Conservation (phyloP, 2,797 vertebrate species). For the Buceros bicornis region DNA sequence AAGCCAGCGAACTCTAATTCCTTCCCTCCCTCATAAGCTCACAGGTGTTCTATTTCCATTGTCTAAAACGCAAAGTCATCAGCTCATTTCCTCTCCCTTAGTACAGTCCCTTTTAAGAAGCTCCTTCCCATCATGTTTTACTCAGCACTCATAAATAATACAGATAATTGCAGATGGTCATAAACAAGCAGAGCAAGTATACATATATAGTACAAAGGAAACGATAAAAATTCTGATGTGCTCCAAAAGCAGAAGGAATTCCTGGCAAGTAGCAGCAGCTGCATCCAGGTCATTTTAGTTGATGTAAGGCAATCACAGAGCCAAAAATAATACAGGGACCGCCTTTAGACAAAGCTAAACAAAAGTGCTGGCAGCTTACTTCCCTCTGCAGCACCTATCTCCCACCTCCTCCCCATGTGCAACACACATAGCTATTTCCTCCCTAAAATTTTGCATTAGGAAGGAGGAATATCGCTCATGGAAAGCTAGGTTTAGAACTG, state of each 20-base stretch:
- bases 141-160: conserved; percentile 58
- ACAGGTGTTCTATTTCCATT: conserved; percentile 54
- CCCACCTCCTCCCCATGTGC: not conserved
- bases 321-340: conserved; percentile 30
- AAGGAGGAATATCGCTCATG: not conserved
- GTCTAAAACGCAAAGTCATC: conserved; percentile 45
- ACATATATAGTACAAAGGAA: conserved; percentile 19
- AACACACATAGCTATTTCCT: not conserved
- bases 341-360: conserved; percentile 1
- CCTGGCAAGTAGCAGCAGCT: conserved; percentile 21
- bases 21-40: not conserved
- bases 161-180: conserved; percentile 16
- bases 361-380: not conserved
- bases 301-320: not conserved
- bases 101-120: conserved; percentile 37
- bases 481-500: conserved; percentile 21
- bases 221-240: conserved; percentile 16
- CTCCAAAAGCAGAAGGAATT: conserved; percentile 36
- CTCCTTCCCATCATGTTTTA: conserved; percentile 25
- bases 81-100: conserved; percentile 47
- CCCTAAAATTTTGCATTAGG: not conserved
- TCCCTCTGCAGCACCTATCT: not conserved
- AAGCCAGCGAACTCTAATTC: not conserved
- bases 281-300: not conserved
- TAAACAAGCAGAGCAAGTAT: conserved; percentile 33